Percentiles rank a stretch among this genome's conserved stretches.
Conservation (phyloP, 2,797 vertebrate species). For the Sarcoramphus papa region DNA sequence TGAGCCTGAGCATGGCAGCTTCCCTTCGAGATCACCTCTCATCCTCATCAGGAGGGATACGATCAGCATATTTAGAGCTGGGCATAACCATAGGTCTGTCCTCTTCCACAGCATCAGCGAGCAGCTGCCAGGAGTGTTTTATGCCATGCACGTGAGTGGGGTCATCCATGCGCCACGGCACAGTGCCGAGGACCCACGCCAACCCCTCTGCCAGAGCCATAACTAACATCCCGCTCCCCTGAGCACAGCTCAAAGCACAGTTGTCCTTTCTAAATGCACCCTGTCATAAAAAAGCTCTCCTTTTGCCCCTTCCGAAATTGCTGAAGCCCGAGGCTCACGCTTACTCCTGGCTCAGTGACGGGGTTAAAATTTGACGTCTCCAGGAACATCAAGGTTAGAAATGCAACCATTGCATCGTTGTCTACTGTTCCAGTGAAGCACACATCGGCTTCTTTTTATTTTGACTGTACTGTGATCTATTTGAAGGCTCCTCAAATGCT, state of each 20-base stretch:
- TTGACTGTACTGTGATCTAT: not conserved
- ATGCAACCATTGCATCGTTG: not conserved
- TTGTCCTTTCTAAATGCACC: not conserved
- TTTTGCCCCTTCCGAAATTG: not conserved
- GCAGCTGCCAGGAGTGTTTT: not conserved
- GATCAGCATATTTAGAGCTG: rapidly evolving
- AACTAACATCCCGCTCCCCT: rapidly evolving
- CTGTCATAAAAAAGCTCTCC: not conserved
- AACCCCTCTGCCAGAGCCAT: not conserved
- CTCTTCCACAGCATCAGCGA: not conserved
- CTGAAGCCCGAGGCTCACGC: not conserved
- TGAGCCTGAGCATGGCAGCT: not conserved
- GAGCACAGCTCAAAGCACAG: not conserved
- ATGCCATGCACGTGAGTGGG: rapidly evolving
- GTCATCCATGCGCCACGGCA: rapidly evolving
- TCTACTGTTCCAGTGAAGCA: not conserved
- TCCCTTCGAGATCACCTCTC: rapidly evolving
- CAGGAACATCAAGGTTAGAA: not conserved
- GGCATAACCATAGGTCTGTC: not conserved
- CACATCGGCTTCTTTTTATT: not conserved
- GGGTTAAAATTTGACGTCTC: not conserved
- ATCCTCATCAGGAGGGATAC: not conserved
- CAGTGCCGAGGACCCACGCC: rapidly evolving
- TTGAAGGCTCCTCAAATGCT: not conserved
- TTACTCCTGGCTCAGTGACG: not conserved